Conservation (phyloP, 2,888 invertebrate species). For the Drosophila greeni region DNA sequence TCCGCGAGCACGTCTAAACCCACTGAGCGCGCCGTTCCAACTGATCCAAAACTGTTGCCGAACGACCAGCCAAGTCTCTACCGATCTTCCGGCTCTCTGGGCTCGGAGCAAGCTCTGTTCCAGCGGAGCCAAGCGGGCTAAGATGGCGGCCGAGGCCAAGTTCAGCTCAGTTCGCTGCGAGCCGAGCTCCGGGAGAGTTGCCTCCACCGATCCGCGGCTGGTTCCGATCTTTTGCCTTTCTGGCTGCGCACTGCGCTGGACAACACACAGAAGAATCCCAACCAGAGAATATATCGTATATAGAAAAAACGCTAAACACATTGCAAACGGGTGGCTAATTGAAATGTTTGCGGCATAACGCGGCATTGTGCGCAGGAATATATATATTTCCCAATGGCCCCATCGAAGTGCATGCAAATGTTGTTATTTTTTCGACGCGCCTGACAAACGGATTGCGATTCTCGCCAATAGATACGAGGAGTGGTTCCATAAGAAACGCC, state of each 20-base stretch:
- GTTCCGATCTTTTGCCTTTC: conserved; percentile 45
- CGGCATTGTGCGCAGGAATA: conserved; percentile 20
- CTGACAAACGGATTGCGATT: conserved; percentile 53
- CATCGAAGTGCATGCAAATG: conserved; percentile 67
- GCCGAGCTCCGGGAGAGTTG: conserved; percentile 78
- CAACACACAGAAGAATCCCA: conserved; percentile 25
- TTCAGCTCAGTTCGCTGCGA: conserved; percentile 70
- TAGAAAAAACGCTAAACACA: conserved; percentile 17
- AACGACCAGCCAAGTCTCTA: conserved; percentile 26
- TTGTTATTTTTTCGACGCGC: conserved; percentile 32
- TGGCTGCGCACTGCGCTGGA: conserved; percentile 69
- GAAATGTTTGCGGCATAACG: conserved; percentile 60
- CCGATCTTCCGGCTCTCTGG: conserved; percentile 34
- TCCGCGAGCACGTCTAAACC: conserved; percentile 67
- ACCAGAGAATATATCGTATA: conserved; percentile 22
- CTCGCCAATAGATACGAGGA: conserved; percentile 46
- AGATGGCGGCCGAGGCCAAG: conserved; percentile 78
- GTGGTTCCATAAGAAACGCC: conserved; percentile 36
- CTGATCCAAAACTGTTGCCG: conserved; percentile 65
- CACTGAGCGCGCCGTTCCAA: conserved; percentile 62
- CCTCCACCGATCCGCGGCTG: conserved; percentile 54
- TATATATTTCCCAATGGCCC: conserved; percentile 44
- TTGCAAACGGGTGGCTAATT: conserved; percentile 51
- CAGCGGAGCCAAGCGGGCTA: conserved; percentile 62
- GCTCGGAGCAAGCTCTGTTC: conserved; percentile 22